A percentile compares a stretch with the other conserved stretches of the same genome.
phyloP scores from a whole-genome alignment of 2,888 invertebrate genomes.

The Scaptomyza parva region DNA sequence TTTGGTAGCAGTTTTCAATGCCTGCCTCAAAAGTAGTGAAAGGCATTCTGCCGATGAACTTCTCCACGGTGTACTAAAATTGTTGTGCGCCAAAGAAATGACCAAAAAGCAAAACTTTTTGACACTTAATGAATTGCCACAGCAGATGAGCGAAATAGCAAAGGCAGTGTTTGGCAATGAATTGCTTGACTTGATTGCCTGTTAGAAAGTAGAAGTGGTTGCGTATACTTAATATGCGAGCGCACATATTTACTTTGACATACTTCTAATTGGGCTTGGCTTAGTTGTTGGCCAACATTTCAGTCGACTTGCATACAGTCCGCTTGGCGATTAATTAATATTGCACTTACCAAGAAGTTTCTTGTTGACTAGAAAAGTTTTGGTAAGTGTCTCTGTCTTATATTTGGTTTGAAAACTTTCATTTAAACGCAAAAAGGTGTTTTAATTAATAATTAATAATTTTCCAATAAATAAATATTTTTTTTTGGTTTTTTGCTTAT shows the following conservation, averaged over 20 bases:
- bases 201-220: slow-evolving; percentile 47
- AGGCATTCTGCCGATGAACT: slow-evolving; percentile 8
- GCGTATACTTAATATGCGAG: slow-evolving; percentile 64
- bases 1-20: slow-evolving; percentile 32
- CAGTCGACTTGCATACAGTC: background rate
- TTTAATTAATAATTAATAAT: no score
- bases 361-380: background rate
- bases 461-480: no score
- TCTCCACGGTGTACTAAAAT: slow-evolving; percentile 67
- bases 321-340: no score
- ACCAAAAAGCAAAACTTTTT: slow-evolving; percentile 77
- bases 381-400: background rate
- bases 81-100: slow-evolving; percentile 68
- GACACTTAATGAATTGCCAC: slow-evolving; percentile 76
- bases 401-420: no score
- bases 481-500: no score
- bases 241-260: slow-evolving; percentile 76
- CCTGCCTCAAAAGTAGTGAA: slow-evolving; percentile 36
- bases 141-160: background rate
- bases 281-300: background rate
- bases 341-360: background rate
- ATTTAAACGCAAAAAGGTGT: no score
- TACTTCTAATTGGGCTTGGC: slow-evolving; percentile 66
- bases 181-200: slow-evolving; percentile 54
- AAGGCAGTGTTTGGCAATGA: slow-evolving; percentile 2